Percentiles rank a stretch among this genome's conserved stretches.
Evolutionary conservation across 2,797 vertebrate genomes (phyloP).

Genomic region (Tadarida brasiliensis): DNA sequence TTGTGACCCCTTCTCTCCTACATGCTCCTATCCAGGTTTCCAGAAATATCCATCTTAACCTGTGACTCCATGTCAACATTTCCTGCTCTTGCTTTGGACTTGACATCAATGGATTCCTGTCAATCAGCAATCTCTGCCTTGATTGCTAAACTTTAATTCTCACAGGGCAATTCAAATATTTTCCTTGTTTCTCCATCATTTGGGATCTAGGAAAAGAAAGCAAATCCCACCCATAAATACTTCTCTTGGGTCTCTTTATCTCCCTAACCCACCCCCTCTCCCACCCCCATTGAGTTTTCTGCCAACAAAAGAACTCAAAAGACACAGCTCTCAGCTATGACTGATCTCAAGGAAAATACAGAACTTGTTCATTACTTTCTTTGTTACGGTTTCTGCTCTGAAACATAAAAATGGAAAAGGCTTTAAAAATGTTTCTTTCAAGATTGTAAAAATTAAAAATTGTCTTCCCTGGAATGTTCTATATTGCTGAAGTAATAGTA

Average conservation of each 20-base stretch:
- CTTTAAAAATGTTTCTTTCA: neutral
- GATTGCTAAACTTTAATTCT: neutral
- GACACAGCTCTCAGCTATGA: neutral
- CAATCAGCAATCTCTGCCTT: neutral
- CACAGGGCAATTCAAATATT: neutral
- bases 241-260: neutral
- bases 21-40: neutral
- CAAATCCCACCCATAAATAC: neutral
- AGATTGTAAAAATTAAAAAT: neutral
- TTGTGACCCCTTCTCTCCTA: neutral
- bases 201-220: neutral
- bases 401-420: slow-evolving; percentile 42
- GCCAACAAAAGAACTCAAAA: neutral
- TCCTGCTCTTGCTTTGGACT: neutral
- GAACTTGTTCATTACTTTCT: slow-evolving; percentile 10
- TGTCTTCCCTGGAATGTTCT: neutral
- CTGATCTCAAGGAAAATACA: neutral
- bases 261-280: neutral
- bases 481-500: neutral
- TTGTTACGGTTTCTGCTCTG: neutral
- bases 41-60: neutral
- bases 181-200: neutral
- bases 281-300: neutral
- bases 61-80: rapidly evolving
- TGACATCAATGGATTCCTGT: neutral